Evolutionary conservation across 2,113 vertebrate genomes (phyloP).

Genomic region (Pseudorasbora parva): DNA sequence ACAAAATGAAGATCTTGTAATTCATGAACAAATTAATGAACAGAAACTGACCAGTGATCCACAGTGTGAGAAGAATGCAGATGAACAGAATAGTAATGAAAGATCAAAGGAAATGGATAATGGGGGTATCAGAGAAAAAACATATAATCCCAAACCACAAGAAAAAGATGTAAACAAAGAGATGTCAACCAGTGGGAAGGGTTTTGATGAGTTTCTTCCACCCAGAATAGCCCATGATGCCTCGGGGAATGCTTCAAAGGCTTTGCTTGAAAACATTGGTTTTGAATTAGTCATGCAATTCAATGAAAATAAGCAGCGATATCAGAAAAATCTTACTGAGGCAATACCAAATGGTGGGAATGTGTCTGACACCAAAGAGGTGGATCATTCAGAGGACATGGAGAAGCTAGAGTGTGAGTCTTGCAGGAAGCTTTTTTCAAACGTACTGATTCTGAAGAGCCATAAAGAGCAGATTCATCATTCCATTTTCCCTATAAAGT

Average conservation of each 20-base stretch:
- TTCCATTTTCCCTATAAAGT: conserved; percentile 88
- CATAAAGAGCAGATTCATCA: conserved; percentile 96
- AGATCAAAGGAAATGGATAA: conserved; percentile 67
- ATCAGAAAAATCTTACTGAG: conserved; percentile 82
- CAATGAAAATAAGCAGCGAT: conserved; percentile 93
- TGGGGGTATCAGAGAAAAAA: conserved; percentile 74
- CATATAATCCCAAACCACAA: conserved; percentile 78
- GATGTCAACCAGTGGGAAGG: conserved; percentile 54
- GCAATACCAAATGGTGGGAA: conserved; percentile 56
- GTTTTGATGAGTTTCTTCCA: conserved; percentile 81
- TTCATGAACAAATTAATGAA: conserved; percentile 70
- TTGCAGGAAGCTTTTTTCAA: conserved; percentile 94
- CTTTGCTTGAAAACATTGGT: conserved; percentile 94
- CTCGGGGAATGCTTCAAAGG: conserved; percentile 88
- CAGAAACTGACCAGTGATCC: conserved; percentile 62
- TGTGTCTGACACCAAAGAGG: conserved; percentile 65
- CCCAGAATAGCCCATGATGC: conserved; percentile 93
- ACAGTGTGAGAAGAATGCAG: conserved; percentile 77
- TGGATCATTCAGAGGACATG: conserved; percentile 72
- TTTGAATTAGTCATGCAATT: conserved; percentile 97
- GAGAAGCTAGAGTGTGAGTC: conserved; percentile 81
- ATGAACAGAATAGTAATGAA: conserved; percentile 75
- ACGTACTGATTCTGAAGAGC: conserved; percentile 95
- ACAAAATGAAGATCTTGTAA: conserved; percentile 58
- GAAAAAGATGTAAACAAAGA: conserved; percentile 72